Evolutionary conservation across 2,797 vertebrate genomes (phyloP), one percentile per base, ranked within the genome.

Genomic region (Leuciscus waleckii): DNA sequence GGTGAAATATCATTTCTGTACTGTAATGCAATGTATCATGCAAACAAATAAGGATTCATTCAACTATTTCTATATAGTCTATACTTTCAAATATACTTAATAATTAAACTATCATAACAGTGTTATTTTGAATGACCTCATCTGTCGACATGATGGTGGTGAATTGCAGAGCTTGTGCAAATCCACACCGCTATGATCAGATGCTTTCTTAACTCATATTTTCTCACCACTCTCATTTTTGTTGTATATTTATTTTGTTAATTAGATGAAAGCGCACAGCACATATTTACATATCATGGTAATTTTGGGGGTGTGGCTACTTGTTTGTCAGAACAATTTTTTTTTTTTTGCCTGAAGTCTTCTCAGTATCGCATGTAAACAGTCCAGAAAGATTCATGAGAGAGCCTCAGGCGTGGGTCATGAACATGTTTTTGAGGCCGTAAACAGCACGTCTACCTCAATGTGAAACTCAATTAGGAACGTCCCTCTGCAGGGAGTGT

Each of bases 391-490:
- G 26, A 43, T 35, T 71, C 63, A 49, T 49, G 29, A 61, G n/a
- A 67, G 29, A 74, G 63, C 63, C 7, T n/a, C 46, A 37, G 35
- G 43, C 13, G 0, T 26, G 29, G 46, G n/a, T 54, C 78, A 67
- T 35, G 71, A 54, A 86, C 19, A 41, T 76, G 63, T 17, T 77
- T 61, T 41, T 19, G 14, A 41, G 21, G 37, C 51, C 35, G 14
- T 61, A 61, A 86, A 82, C 85, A 86, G 7, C 78, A 51, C 29
- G 14, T 75, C 17, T 39, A 16, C 79, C 21, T 41, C 29, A 37
- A 65, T 29, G 41, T 29, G 9, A 58, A 77, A 82, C 80, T 86
- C 80, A 65, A 54, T 68, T 39, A 80, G 43, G 58, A 54, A 7
- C 32, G 13, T 46, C 13, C 7, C 46, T 74, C 35, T 46, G 14